Evolutionary conservation across 1,140 invertebrate genomes (phyloP).

Genomic region (Drosophila setifemur): DNA sequence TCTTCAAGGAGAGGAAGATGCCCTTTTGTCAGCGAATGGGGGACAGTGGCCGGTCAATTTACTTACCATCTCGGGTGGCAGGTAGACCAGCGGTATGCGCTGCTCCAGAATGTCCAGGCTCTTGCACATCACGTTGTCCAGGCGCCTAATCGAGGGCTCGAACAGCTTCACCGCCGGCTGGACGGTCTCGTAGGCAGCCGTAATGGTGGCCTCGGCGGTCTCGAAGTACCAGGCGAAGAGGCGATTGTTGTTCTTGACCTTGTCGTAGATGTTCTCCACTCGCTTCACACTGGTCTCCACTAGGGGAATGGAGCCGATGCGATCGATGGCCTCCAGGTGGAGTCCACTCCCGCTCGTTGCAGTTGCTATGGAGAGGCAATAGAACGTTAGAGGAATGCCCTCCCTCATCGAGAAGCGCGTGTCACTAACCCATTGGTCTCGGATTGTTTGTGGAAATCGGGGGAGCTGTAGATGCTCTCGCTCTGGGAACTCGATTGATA

Average conservation of each 20-base stretch:
- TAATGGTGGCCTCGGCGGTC: conserved; percentile 87
- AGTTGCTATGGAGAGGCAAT: conserved; percentile 32
- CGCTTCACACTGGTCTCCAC: conserved; percentile 88
- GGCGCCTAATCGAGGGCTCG: conserved; percentile 87
- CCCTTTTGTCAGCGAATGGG: conserved; percentile 44
- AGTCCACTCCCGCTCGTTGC: conserved; percentile 62
- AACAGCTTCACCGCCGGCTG: conserved; percentile 87
- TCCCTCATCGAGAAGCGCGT: neutral
- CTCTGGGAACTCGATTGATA: conserved; percentile 22
- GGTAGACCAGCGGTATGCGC: conserved; percentile 88
- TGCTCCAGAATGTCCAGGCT: conserved; percentile 90
- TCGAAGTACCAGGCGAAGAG: conserved; percentile 89
- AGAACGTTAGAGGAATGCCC: neutral
- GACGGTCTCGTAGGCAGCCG: conserved; percentile 86
- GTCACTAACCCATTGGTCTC: conserved; percentile 54
- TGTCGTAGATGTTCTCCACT: conserved; percentile 87
- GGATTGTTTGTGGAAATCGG: neutral
- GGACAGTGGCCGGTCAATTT: conserved; percentile 18
- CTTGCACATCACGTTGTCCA: conserved; percentile 89
- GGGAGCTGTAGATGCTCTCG: neutral
- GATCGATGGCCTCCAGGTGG: conserved; percentile 86
- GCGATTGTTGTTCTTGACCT: conserved; percentile 86
- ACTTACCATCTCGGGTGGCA: conserved; percentile 89
- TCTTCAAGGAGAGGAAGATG: conserved; percentile 83
- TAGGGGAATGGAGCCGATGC: conserved; percentile 88